phyloP scores from a whole-genome alignment of 2,888 invertebrate genomes.

The Thyatira batis region DNA sequence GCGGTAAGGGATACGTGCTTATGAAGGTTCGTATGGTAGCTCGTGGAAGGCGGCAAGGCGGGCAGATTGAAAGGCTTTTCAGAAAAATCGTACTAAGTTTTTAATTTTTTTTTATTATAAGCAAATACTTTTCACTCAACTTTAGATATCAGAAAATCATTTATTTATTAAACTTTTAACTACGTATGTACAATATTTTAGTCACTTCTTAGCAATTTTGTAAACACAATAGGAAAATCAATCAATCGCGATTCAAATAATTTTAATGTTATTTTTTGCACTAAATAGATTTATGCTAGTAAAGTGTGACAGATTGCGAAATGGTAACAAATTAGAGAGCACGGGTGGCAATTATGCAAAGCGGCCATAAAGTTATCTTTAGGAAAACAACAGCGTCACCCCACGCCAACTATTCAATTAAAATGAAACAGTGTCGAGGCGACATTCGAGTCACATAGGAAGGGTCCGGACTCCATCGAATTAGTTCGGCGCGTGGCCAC shows the following conservation, averaged over 20 bases:
- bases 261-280: conserved; percentile 32
- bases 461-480: conserved; percentile 72
- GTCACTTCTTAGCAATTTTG: too few species aligned
- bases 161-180: too few species aligned
- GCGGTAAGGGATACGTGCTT: conserved; percentile 47
- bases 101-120: too few species aligned
- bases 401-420: conserved; percentile 79
- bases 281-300: conserved; percentile 30
- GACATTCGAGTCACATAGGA: conserved; percentile 77
- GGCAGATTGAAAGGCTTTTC: not conserved
- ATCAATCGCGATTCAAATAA: too few species aligned
- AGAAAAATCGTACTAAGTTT: not conserved
- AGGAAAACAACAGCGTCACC: conserved; percentile 71
- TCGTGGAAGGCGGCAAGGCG: not conserved
- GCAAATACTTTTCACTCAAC: too few species aligned
- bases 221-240: too few species aligned
- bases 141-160: too few species aligned
- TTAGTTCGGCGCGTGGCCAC: conserved; percentile 80
- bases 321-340: conserved; percentile 74
- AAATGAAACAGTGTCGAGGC: conserved; percentile 72
- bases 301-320: conserved; percentile 74
- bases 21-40: not conserved
- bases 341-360: conserved; percentile 77
- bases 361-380: conserved; percentile 75
- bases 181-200: too few species aligned